Conservation (phyloP, 2,888 invertebrate species). For the Hypomecis atomaria region DNA sequence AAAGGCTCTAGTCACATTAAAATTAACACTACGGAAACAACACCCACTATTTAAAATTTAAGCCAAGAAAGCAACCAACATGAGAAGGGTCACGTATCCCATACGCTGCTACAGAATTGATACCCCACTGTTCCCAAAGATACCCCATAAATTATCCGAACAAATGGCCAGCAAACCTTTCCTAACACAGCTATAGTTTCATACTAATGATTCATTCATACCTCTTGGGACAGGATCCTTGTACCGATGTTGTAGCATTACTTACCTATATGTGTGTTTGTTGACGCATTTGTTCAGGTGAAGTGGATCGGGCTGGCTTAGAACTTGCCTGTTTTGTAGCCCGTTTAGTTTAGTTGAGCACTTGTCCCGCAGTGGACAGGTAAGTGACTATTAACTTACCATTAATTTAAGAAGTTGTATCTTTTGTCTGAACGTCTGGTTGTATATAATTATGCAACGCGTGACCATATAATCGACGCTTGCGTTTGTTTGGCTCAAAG, state of each 20-base stretch:
- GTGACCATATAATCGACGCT: too few species aligned
- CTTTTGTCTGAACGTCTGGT: too few species aligned
- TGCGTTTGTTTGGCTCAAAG: too few species aligned
- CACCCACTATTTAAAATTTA: constrained; percentile 12
- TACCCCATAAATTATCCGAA: constrained; percentile 33
- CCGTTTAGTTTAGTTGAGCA: too few species aligned
- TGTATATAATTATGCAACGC: too few species aligned
- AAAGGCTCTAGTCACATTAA: neutral
- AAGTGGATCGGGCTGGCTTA: neutral
- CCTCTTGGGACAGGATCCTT: constrained; percentile 29
- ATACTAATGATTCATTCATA: constrained; percentile 42
- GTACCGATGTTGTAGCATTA: constrained; percentile 18
- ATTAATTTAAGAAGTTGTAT: too few species aligned
- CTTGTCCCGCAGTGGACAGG: too few species aligned
- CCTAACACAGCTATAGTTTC: constrained; percentile 27
- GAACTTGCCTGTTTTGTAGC: neutral
- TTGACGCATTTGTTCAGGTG: constrained; percentile 30
- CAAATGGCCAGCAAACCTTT: constrained; percentile 30
- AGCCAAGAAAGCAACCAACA: constrained; percentile 3
- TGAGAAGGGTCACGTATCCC: constrained; percentile 21
- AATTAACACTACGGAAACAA: neutral
- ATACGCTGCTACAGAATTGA: constrained; percentile 13
- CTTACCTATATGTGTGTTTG: constrained; percentile 27
- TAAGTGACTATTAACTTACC: too few species aligned
- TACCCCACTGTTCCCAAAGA: constrained; percentile 18